These are phyloP conservation scores for Pandemis heparana DNA, from an alignment of 2,888 invertebrate genomes.

Conservation along the genomic window DNA sequence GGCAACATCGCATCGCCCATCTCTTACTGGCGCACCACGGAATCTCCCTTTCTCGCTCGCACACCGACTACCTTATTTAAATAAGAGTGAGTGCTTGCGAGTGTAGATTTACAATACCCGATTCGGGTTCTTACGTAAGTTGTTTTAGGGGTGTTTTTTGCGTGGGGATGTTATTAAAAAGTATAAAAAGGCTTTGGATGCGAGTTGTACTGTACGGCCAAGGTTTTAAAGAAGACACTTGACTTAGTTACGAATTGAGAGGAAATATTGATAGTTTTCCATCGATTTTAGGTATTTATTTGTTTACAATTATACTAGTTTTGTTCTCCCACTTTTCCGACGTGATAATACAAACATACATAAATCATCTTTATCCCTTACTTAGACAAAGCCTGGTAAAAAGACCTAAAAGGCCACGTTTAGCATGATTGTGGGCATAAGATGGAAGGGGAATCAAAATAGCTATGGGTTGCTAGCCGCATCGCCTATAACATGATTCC, in stretches of 20 bases:
- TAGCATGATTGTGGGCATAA: too few species aligned
- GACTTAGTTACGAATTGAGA: constrained; percentile 73
- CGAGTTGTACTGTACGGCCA: constrained; percentile 72
- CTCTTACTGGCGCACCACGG: constrained; percentile 69
- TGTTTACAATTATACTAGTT: background rate
- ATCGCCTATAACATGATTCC: too few species aligned
- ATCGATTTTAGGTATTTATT: constrained; percentile 47
- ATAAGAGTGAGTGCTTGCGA: constrained; percentile 77
- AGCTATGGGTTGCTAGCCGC: too few species aligned
- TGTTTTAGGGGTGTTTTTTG: constrained; percentile 55
- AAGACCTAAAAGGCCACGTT: too few species aligned
- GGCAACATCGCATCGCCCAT: constrained; percentile 72
- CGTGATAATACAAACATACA: too few species aligned
- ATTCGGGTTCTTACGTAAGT: constrained; percentile 60
- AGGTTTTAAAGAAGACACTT: constrained; percentile 68
- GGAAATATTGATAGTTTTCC: constrained; percentile 71
- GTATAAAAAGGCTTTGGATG: constrained; percentile 67
- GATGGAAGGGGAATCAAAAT: too few species aligned
- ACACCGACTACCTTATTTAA: constrained; percentile 83
- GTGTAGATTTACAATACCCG: constrained; percentile 49
- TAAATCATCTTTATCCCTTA: too few species aligned
- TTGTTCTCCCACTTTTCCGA: too few species aligned
- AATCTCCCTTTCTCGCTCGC: constrained; percentile 63
- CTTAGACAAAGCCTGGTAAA: too few species aligned
- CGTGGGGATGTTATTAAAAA: constrained; percentile 55